These are phyloP conservation scores for Mustelus asterias DNA, from an alignment of 2,113 vertebrate genomes.

Conservation along the genomic window DNA sequence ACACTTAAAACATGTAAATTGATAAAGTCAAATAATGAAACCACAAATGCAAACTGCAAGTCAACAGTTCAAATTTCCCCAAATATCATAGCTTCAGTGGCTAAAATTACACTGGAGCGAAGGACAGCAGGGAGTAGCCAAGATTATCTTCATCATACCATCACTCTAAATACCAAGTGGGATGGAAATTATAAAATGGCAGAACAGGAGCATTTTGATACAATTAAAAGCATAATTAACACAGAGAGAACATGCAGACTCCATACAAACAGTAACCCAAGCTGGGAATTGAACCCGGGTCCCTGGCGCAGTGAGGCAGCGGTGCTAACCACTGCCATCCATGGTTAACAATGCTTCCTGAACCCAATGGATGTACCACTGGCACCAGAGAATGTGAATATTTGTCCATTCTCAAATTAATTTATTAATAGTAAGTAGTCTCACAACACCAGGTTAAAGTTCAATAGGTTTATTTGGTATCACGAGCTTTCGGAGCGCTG, in stretches of 20 bases:
- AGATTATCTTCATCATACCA: not conserved
- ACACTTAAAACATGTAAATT: not conserved
- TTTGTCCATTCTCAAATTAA: not conserved
- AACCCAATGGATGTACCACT: not conserved
- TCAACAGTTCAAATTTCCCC: not conserved
- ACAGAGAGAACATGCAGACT: too few species aligned
- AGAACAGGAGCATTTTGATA: not conserved
- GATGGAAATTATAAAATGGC: not conserved
- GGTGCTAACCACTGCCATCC: too few species aligned
- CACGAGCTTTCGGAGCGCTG: too few species aligned
- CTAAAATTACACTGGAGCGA: not conserved
- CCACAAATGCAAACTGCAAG: not conserved
- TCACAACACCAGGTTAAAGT: too few species aligned
- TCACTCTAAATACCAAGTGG: not conserved
- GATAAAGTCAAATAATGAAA: not conserved
- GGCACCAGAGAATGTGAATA: not conserved
- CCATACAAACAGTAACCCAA: too few species aligned
- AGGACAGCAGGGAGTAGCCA: not conserved
- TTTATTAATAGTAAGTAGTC: not conserved
- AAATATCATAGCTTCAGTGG: not conserved
- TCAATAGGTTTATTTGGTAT: too few species aligned
- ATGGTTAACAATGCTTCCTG: too few species aligned
- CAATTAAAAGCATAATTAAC: not conserved
- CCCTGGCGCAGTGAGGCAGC: too few species aligned
- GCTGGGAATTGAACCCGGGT: too few species aligned